A percentile compares a stretch with the other conserved stretches of the same genome.
phyloP scores from a whole-genome alignment of 1,140 invertebrate species.

The Drosophila arizonae region DNA sequence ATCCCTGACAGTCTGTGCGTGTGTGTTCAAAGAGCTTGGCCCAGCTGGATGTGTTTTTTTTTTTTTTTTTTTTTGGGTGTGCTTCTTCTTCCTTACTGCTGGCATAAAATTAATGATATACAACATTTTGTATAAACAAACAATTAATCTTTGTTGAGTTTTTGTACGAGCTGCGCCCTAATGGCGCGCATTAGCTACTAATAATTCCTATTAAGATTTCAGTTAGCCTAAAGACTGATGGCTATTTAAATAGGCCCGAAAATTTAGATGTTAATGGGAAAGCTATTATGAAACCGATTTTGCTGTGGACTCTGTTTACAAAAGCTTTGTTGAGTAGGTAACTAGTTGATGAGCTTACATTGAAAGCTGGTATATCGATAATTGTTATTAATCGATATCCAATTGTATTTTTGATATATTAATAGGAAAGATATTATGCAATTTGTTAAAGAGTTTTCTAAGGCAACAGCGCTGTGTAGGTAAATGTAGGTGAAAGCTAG shows the following conservation, averaged over 20 bases:
- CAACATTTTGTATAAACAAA: constrained; percentile 62
- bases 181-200: constrained; percentile 51
- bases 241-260: constrained; percentile 9
- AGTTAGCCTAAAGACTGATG: constrained; percentile 14
- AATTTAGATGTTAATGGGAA: constrained; percentile 34
- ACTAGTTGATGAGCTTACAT: too few relatives aligned
- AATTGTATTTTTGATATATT: too few relatives aligned
- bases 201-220: constrained; percentile 44
- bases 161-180: constrained; percentile 11
- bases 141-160: constrained; percentile 70
- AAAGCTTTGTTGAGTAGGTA: too few relatives aligned
- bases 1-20: constrained; percentile 26
- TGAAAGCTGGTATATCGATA: too few relatives aligned
- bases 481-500: too few relatives aligned
- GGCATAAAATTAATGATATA: constrained; percentile 69
- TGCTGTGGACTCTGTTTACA: not conserved
- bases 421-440: too few relatives aligned
- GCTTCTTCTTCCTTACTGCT: not conserved
- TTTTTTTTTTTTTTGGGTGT: not conserved
- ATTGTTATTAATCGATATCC: too few relatives aligned
- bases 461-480: too few relatives aligned
- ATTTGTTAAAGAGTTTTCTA: too few relatives aligned
- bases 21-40: constrained; percentile 4
- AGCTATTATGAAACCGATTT: constrained; percentile 4
- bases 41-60: constrained; percentile 2